phyloP scores from a whole-genome alignment of 2,113 vertebrate species.

The Nothobranchius furzeri region DNA sequence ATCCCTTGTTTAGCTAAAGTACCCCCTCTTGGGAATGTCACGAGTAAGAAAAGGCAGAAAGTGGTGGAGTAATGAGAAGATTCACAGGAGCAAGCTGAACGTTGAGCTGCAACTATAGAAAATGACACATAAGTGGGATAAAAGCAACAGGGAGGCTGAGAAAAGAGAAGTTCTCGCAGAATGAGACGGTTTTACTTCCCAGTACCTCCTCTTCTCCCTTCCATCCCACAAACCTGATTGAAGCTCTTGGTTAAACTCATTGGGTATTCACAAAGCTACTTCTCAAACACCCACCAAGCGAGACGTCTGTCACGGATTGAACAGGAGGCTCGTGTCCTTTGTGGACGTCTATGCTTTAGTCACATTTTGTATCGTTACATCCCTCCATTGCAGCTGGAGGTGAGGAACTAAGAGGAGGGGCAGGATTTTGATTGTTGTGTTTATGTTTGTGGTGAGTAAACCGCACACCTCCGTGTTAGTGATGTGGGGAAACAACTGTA shows the following conservation, averaged over 20 bases:
- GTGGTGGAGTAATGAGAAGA: slow-evolving; percentile 31
- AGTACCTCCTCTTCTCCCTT: slow-evolving; percentile 21
- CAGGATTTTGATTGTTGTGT: slow-evolving; percentile 27
- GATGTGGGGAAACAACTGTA: slow-evolving; percentile 24
- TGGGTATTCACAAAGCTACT: slow-evolving; percentile 67
- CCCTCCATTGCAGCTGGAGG: slow-evolving; percentile 33
- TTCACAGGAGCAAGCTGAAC: slow-evolving; percentile 12
- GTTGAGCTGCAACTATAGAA: slow-evolving; percentile 9
- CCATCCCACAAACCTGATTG: slow-evolving; percentile 43
- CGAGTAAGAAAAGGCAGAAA: slow-evolving; percentile 33
- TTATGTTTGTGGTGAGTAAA: slow-evolving; percentile 15
- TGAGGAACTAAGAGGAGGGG: slow-evolving; percentile 18
- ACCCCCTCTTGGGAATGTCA: slow-evolving; percentile 62
- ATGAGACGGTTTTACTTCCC: slow-evolving; percentile 26
- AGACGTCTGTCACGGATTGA: slow-evolving; percentile 50
- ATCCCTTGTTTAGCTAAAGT: slow-evolving; percentile 73
- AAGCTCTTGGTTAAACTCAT: slow-evolving; percentile 59
- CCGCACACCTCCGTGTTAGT: slow-evolving; percentile 27
- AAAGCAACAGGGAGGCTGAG: neutral
- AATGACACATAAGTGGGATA: slow-evolving; percentile 35
- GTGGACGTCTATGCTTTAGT: slow-evolving; percentile 51
- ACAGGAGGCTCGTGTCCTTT: slow-evolving; percentile 56
- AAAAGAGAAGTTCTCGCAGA: slow-evolving; percentile 35
- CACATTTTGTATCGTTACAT: slow-evolving; percentile 42
- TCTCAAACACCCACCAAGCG: slow-evolving; percentile 50